These are phyloP conservation scores for Amphipyra berbera DNA, from an alignment of 2,888 invertebrate species.

Conservation along the genomic window DNA sequence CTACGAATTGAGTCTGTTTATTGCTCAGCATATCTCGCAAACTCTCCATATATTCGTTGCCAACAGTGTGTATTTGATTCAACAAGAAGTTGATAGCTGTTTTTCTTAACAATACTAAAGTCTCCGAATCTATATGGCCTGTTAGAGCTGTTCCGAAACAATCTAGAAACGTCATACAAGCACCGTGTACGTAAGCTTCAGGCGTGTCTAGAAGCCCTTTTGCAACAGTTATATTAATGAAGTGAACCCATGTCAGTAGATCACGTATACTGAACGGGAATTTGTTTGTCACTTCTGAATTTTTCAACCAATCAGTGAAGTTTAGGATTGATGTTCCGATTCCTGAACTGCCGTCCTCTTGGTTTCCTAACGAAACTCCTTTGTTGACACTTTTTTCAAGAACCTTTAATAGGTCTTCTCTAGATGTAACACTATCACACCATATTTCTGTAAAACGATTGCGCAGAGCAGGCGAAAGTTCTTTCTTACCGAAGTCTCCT, in stretches of 20 bases:
- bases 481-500: constrained; percentile 99
- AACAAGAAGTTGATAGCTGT: constrained; percentile 90
- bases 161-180: constrained; percentile 97
- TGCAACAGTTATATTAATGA: constrained; percentile 92
- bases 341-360: constrained; percentile 87
- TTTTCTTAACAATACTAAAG: constrained; percentile 81
- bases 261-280: constrained; percentile 97
- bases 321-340: constrained; percentile 93
- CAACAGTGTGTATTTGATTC: constrained; percentile 84
- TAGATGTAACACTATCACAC: constrained; percentile 94
- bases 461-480: constrained; percentile 98
- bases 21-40: constrained; percentile 74
- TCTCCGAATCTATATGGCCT: constrained; percentile 91
- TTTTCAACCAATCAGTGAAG: constrained; percentile 94
- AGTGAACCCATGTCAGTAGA: constrained; percentile 97
- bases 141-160: constrained; percentile 96
- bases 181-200: constrained; percentile 96
- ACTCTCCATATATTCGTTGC: constrained; percentile 75
- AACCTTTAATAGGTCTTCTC: constrained; percentile 94
- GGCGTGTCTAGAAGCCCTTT: constrained; percentile 83
- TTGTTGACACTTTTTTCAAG: constrained; percentile 93
- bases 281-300: constrained; percentile 93
- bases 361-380: constrained; percentile 88
- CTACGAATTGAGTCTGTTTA: constrained; percentile 73
- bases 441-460: constrained; percentile 99